These are phyloP conservation scores for Dicroscelio sp. DNA, from an alignment of 2,888 invertebrate species.

Conservation along the genomic window DNA sequence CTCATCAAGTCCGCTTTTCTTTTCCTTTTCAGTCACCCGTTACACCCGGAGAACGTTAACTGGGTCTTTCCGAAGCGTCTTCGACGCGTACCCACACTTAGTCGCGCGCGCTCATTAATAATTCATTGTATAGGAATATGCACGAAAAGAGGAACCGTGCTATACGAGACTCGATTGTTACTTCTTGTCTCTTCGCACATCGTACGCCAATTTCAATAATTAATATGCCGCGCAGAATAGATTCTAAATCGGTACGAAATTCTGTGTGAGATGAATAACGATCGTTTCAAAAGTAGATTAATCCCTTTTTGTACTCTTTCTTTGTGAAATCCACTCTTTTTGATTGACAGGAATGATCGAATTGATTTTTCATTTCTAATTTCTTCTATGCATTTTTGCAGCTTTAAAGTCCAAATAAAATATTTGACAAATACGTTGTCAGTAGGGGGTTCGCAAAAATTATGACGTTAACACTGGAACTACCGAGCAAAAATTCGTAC, in stretches of 20 bases:
- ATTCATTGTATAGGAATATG: slow-evolving; percentile 73
- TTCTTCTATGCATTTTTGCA: too few relatives aligned
- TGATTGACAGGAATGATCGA: too few relatives aligned
- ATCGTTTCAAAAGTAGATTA: slow-evolving; percentile 48
- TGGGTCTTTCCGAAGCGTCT: slow-evolving; percentile 75
- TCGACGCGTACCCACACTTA: slow-evolving; percentile 46
- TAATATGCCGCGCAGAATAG: slow-evolving; percentile 58
- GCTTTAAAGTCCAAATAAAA: too few relatives aligned
- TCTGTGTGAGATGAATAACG: slow-evolving; percentile 52
- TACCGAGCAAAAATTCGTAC: too few relatives aligned
- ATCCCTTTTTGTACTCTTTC: slow-evolving; percentile 3
- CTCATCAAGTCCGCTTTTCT: slow-evolving; percentile 80
- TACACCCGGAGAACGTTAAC: slow-evolving; percentile 84
- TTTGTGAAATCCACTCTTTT: too few relatives aligned
- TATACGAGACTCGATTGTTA: slow-evolving; percentile 84
- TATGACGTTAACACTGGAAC: too few relatives aligned
- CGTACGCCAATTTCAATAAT: too few relatives aligned
- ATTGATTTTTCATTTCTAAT: too few relatives aligned
- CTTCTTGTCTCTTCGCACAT: slow-evolving; percentile 19
- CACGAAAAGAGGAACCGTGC: slow-evolving; percentile 82
- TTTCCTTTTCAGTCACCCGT: slow-evolving; percentile 85
- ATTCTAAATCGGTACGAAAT: slow-evolving; percentile 66
- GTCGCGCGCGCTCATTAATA: slow-evolving; percentile 73
- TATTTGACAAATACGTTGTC: too few relatives aligned
- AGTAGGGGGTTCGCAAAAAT: too few relatives aligned